Percentiles rank a stretch among this genome's conserved stretches.
phyloP scores from a whole-genome alignment of 2,113 vertebrate species.

The Chloroceryle aenea region DNA sequence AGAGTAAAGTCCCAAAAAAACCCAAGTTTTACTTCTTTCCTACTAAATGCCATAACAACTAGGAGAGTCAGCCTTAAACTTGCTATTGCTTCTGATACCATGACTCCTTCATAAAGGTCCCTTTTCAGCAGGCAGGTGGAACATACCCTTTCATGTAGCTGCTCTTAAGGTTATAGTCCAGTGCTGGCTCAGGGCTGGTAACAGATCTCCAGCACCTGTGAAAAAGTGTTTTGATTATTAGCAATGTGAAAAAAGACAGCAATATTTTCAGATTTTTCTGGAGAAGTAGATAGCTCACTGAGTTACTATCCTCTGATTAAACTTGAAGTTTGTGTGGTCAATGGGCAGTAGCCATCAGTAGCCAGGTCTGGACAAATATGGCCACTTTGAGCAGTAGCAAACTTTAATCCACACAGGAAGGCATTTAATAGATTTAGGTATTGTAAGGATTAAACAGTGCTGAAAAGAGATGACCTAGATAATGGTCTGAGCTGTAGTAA shows the following conservation, averaged over 20 bases:
- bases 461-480: conserved; percentile 1
- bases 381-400: background rate
- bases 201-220: background rate
- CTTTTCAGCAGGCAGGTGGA: fast-evolving
- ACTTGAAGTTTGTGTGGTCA: background rate
- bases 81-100: background rate
- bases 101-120: background rate
- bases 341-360: background rate
- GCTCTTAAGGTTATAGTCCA: background rate
- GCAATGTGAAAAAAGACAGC: background rate
- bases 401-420: background rate
- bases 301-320: background rate
- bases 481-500: background rate
- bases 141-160: background rate
- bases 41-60: background rate
- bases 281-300: background rate
- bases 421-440: background rate
- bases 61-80: background rate
- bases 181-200: background rate
- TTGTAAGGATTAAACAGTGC: background rate
- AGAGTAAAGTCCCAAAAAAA: background rate
- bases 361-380: background rate
- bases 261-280: background rate
- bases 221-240: background rate
- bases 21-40: background rate